Evolutionary conservation across 1,140 invertebrate species (phyloP).

Genomic region (Drosophila navojoa): DNA sequence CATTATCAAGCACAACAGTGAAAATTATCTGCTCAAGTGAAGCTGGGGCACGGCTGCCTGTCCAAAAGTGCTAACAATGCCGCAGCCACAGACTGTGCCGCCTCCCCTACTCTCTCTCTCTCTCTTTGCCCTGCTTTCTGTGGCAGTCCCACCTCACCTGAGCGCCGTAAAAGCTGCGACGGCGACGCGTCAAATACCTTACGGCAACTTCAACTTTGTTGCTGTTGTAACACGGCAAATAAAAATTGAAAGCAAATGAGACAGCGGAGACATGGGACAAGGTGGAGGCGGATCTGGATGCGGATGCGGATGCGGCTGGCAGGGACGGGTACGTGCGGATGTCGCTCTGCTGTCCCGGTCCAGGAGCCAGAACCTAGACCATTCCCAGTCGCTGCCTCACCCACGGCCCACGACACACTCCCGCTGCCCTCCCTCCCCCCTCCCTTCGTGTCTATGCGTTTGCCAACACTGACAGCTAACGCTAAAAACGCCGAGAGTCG

Average conservation of each 20-base stretch:
- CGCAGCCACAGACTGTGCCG: constrained; percentile 34
- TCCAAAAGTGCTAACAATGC: constrained; percentile 53
- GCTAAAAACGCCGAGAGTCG: constrained; percentile 72
- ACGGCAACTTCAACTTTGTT: constrained; percentile 72
- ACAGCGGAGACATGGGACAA: constrained; percentile 66
- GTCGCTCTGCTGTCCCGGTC: constrained; percentile 50
- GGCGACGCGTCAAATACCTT: constrained; percentile 77
- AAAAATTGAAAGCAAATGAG: constrained; percentile 82
- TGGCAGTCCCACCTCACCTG: background rate
- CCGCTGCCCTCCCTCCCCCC: background rate
- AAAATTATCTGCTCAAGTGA: constrained; percentile 78
- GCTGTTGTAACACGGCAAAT: constrained; percentile 74
- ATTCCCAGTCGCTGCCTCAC: background rate
- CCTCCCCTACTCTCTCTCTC: background rate
- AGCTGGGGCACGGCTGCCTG: constrained; percentile 35
- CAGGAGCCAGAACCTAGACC: constrained; percentile 41
- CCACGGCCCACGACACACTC: background rate
- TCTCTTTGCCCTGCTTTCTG: constrained; percentile 6
- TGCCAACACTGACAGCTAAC: constrained; percentile 64
- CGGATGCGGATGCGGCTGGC: constrained; percentile 7
- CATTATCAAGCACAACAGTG: constrained; percentile 75
- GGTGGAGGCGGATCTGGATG: constrained; percentile 48
- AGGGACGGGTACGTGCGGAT: constrained; percentile 35
- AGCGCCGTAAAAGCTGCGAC: constrained; percentile 48
- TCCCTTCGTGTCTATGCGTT: background rate